Evolutionary conservation across 2,797 vertebrate species (phyloP).

Genomic region (Galaxias olidus): DNA sequence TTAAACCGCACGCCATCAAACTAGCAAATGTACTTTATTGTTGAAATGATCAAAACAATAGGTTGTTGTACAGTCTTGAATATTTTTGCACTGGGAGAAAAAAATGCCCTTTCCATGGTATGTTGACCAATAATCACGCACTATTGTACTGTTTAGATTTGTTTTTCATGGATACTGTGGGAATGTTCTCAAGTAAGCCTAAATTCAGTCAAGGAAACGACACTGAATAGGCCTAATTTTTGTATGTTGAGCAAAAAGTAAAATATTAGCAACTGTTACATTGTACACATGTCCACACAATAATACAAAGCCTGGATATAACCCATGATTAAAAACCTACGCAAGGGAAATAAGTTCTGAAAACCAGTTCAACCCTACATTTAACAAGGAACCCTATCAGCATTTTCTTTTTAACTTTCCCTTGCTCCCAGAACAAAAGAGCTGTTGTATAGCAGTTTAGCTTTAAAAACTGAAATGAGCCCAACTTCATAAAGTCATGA

Average conservation of each 20-base stretch:
- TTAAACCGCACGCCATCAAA: constrained; percentile 9
- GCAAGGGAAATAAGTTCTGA: constrained; percentile 24
- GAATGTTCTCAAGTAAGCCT: too few relatives aligned
- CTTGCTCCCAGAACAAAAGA: constrained; percentile 43
- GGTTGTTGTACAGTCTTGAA: neutral
- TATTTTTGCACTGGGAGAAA: neutral
- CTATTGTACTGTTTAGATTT: too few relatives aligned
- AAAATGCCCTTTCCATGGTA: neutral
- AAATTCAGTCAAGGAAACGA: too few relatives aligned
- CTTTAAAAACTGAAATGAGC: constrained; percentile 31
- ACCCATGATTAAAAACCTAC: constrained; percentile 2
- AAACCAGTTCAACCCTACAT: constrained; percentile 46
- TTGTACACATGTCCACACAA: neutral
- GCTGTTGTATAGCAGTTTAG: constrained; percentile 51
- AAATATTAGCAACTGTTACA: neutral
- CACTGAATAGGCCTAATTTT: too few relatives aligned
- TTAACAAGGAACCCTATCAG: constrained; percentile 49
- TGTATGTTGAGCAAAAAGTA: too few relatives aligned
- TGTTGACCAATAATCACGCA: too few relatives aligned
- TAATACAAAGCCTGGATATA: neutral
- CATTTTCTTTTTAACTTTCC: constrained; percentile 37
- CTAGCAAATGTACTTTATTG: constrained; percentile 9
- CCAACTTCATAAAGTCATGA: constrained; percentile 51
- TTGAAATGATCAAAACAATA: neutral
- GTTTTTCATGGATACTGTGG: too few relatives aligned